These are phyloP conservation scores for Hirtodrosophila alboralis DNA, from an alignment of 2,888 invertebrate genomes.

Conservation along the genomic window DNA sequence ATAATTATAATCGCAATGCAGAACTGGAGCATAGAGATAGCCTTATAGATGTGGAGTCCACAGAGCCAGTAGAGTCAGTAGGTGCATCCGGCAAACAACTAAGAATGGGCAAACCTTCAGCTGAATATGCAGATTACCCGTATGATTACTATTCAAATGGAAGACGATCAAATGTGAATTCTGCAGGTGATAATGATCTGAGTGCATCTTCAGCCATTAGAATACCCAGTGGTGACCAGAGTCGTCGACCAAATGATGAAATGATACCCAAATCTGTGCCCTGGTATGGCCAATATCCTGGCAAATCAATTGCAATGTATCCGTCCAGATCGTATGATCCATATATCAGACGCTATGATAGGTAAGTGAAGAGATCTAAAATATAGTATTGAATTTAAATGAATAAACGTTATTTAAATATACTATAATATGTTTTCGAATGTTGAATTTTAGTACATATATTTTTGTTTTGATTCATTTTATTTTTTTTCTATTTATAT, in stretches of 20 bases:
- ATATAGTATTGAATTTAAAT: no score
- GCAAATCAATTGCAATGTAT: slow-evolving; percentile 69
- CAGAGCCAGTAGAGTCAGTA: slow-evolving; percentile 48
- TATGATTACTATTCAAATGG: slow-evolving; percentile 84
- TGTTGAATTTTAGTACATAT: no score
- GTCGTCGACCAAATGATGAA: slow-evolving; percentile 33
- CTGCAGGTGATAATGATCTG: slow-evolving; percentile 41
- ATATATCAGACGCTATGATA: slow-evolving; percentile 83
- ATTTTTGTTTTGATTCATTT: no score
- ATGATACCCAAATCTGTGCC: slow-evolving; percentile 50
- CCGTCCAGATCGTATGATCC: slow-evolving; percentile 83
- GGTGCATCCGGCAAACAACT: slow-evolving; percentile 38
- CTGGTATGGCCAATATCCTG: slow-evolving; percentile 58
- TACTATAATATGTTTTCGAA: no score
- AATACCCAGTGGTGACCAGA: slow-evolving; percentile 20
- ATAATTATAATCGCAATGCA: slow-evolving; percentile 23
- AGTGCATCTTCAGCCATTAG: slow-evolving; percentile 41
- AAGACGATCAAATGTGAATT: slow-evolving; percentile 83
- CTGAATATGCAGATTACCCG: slow-evolving; percentile 84
- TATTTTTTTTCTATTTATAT: no score
- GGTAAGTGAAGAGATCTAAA: no score
- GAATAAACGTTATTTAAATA: no score
- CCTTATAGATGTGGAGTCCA: slow-evolving; percentile 56
- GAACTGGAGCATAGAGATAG: slow-evolving; percentile 51
- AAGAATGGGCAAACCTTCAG: slow-evolving; percentile 65